Conservation (phyloP, 1,140 invertebrate genomes). For the Himalopsyche phryganea region DNA sequence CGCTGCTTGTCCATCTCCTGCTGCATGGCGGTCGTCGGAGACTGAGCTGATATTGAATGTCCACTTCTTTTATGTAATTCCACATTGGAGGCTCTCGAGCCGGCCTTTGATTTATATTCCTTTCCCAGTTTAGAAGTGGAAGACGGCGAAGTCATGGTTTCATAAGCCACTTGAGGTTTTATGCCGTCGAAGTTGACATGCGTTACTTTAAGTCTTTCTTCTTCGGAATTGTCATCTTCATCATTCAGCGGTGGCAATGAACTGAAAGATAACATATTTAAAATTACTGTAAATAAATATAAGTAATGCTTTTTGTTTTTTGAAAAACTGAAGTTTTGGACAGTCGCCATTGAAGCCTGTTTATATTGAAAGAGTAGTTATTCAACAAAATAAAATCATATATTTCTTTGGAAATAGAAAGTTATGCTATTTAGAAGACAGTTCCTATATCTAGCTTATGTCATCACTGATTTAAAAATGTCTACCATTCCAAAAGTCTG, state of each 20-base stretch:
- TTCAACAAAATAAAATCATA: background rate
- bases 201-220: slow-evolving; percentile 1
- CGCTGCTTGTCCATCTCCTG: background rate
- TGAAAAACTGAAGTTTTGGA: no score
- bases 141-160: background rate
- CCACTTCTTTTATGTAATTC: background rate
- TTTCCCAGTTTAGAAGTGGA: no score
- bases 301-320: no score
- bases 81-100: no score
- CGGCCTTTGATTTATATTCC: no score
- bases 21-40: background rate
- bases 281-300: background rate
- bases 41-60: background rate
- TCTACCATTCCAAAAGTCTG: no score
- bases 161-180: slow-evolving; percentile 15
- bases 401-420: no score
- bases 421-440: no score
- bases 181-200: slow-evolving; percentile 26
- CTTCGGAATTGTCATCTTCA: slow-evolving; percentile 6
- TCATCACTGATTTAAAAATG: no score
- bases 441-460: no score
- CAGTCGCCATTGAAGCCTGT: background rate
- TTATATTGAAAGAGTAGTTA: background rate
- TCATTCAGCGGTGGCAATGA: slow-evolving; percentile 5
- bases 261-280: slow-evolving; percentile 14